Evolutionary conservation across 2,797 vertebrate species (phyloP).

Genomic region (Ctenopoma multispine): DNA sequence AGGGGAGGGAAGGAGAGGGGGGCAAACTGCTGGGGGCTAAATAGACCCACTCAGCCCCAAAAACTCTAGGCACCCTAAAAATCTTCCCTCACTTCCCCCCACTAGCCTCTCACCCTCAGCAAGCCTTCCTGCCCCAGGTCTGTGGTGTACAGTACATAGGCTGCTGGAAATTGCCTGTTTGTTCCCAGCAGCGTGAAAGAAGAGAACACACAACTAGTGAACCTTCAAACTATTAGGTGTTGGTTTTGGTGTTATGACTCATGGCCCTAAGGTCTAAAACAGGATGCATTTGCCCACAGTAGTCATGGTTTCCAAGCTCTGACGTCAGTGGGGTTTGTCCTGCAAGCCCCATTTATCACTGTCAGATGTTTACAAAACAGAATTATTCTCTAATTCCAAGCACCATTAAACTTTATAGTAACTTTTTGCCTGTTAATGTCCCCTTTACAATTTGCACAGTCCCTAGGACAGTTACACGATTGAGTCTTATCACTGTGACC

Average conservation of each 20-base stretch:
- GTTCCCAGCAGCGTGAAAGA: constrained; percentile 27
- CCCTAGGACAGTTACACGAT: neutral
- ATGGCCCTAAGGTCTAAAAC: constrained; percentile 54
- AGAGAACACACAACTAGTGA: constrained; percentile 26
- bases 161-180: constrained; percentile 25
- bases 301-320: constrained; percentile 57
- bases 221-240: constrained; percentile 55
- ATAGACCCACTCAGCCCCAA: constrained; percentile 82
- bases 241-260: constrained; percentile 65
- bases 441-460: neutral
- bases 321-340: constrained; percentile 49
- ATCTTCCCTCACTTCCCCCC: constrained; percentile 49
- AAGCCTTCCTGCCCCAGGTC: constrained; percentile 29
- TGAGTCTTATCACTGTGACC: constrained; percentile 4
- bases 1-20: constrained; percentile 45
- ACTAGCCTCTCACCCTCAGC: constrained; percentile 49
- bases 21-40: constrained; percentile 82
- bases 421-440: neutral
- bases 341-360: constrained; percentile 35
- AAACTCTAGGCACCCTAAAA: constrained; percentile 80
- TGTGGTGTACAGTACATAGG: constrained; percentile 59
- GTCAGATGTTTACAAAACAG: constrained; percentile 43
- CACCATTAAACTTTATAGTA: neutral
- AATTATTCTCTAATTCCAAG: neutral
- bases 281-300: constrained; percentile 57